Evolutionary conservation across 2,113 vertebrate genomes (phyloP).

Genomic region (Murina feae): DNA sequence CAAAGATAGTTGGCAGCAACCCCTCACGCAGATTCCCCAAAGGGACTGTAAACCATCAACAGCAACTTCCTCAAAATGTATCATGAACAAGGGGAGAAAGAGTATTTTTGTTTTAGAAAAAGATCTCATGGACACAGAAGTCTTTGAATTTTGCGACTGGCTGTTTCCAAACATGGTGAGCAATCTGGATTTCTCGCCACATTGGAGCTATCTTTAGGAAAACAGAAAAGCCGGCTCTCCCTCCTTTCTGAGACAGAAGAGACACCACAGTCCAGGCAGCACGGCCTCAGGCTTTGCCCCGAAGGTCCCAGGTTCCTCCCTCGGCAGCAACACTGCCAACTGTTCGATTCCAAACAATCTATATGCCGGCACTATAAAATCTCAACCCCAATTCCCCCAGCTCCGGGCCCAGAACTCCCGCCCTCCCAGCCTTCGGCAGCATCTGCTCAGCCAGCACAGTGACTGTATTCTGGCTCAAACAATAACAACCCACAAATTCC

Average conservation of each 20-base stretch:
- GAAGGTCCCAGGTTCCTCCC: not conserved
- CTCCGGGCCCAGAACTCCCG: not conserved
- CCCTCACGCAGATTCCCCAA: not conserved
- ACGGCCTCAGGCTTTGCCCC: not conserved
- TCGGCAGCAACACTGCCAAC: not conserved
- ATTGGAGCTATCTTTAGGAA: not conserved
- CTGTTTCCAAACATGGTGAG: not conserved
- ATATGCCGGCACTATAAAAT: not conserved
- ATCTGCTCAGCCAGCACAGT: not conserved
- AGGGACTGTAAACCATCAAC: not conserved
- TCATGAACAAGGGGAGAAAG: not conserved
- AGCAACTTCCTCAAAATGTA: not conserved
- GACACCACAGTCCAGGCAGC: not conserved
- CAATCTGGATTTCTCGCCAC: not conserved
- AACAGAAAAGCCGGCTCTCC: not conserved
- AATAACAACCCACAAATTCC: slow-evolving; percentile 39
- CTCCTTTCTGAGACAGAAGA: not conserved
- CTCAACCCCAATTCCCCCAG: not conserved
- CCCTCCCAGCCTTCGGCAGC: not conserved
- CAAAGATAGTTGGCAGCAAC: not conserved
- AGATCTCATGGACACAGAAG: not conserved
- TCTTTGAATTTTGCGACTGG: not conserved
- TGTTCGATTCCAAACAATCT: not conserved
- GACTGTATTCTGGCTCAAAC: slow-evolving; percentile 9
- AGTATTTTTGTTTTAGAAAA: slow-evolving; percentile 12